Percentiles rank a stretch among this genome's conserved stretches.
Conservation (phyloP, 1,140 invertebrate genomes). For the Rhynchophorus ferrugineus region DNA sequence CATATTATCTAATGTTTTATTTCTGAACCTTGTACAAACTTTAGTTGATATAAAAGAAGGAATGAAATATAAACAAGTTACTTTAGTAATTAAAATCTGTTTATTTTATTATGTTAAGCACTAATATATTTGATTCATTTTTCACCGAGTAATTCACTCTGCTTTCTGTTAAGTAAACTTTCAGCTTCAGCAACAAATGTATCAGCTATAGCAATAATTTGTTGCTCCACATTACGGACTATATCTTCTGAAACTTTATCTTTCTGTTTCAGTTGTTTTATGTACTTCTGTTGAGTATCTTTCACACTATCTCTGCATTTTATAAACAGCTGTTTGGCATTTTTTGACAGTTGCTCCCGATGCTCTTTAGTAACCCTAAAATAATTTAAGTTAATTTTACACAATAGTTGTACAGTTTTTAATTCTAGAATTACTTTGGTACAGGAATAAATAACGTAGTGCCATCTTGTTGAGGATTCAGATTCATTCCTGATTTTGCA, state of each 20-base stretch:
- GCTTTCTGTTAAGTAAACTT: slow-evolving; percentile 57
- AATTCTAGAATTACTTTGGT: slow-evolving; percentile 61
- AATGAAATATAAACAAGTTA: no score
- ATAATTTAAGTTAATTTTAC: slow-evolving; percentile 12
- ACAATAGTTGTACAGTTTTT: slow-evolving; percentile 3
- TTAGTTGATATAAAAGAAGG: no score
- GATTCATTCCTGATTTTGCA: slow-evolving; percentile 73
- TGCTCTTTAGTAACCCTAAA: slow-evolving; percentile 83
- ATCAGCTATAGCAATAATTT: slow-evolving; percentile 59
- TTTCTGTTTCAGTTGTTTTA: slow-evolving; percentile 63
- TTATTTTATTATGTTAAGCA: no score
- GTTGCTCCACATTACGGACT: slow-evolving; percentile 54
- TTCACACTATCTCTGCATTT: slow-evolving; percentile 74
- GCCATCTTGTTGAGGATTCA: slow-evolving; percentile 92
- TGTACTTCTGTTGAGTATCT: slow-evolving; percentile 65
- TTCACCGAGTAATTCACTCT: slow-evolving; percentile 62
- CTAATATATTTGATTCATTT: no score
- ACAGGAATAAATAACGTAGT: slow-evolving; percentile 80
- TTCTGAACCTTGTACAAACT: no score
- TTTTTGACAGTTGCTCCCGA: slow-evolving; percentile 77
- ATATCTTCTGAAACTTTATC: slow-evolving; percentile 59
- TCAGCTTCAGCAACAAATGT: slow-evolving; percentile 60
- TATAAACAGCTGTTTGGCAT: slow-evolving; percentile 73
- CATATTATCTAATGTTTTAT: no score
- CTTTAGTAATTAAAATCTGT: no score